These are phyloP conservation scores for Drosophila leontia DNA, from an alignment of 1,140 invertebrate species.

Conservation along the genomic window DNA sequence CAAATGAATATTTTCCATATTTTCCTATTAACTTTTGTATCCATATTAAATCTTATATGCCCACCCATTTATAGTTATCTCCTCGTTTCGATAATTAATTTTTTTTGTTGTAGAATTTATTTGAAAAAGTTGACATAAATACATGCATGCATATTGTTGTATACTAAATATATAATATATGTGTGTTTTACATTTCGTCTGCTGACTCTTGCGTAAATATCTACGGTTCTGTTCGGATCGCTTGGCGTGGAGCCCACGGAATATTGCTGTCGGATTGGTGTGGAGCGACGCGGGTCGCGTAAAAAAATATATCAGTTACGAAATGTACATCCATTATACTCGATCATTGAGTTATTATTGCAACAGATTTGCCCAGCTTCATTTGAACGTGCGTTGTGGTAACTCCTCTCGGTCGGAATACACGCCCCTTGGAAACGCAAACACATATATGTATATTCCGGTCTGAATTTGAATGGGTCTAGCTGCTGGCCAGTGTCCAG, in stretches of 20 bases:
- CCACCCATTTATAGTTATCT: background rate
- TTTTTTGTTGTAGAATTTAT: conserved; percentile 79
- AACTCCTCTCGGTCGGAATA: conserved; percentile 18
- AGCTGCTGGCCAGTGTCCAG: conserved; percentile 51
- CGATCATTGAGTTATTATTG: conserved; percentile 66
- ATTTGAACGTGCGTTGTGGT: conserved; percentile 23
- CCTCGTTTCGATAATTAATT: conserved; percentile 2
- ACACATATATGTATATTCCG: conserved; percentile 62
- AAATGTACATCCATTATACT: conserved; percentile 63
- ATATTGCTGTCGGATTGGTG: conserved; percentile 57
- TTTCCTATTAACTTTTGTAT: no score
- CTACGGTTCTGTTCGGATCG: conserved; percentile 60
- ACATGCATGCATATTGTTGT: conserved; percentile 85
- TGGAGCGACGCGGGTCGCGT: conserved; percentile 52
- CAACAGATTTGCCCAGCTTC: conserved; percentile 76
- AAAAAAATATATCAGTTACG: conserved; percentile 77
- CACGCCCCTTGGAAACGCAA: conserved; percentile 59
- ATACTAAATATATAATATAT: conserved; percentile 83
- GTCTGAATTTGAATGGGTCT: conserved; percentile 60
- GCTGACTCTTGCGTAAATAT: conserved; percentile 71
- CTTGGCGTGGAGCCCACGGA: conserved; percentile 33
- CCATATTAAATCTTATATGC: background rate
- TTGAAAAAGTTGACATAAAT: conserved; percentile 85
- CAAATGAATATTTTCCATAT: no score
- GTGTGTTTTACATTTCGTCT: conserved; percentile 69